Evolutionary conservation across 2,888 invertebrate genomes (phyloP), one percentile per base, ranked within the genome.

Genomic region (Aricia artaxerxes): DNA sequence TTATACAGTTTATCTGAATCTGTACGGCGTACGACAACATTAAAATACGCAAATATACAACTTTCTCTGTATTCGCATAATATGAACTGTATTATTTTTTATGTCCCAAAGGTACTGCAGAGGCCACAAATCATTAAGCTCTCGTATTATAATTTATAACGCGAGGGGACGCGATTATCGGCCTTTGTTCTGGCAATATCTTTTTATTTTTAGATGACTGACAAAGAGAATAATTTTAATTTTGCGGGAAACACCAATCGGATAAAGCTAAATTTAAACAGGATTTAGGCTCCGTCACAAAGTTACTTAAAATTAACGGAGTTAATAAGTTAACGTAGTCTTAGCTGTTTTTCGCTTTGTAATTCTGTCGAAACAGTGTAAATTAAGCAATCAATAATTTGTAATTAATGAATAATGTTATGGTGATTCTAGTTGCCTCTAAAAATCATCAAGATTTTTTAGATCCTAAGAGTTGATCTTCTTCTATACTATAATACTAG

Each of bases 81-180:
- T 64, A 24, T 64, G 5, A 64, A 24, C 7, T 31, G 44, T 40
- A 44, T 75, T 40, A 44, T 75, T 75, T 75, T 75, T 75, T 53
- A 49, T 31, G 49, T 76, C 31, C 31, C 76, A 76, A 16, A 49
- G 57, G 75, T 73, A 72, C 73, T 60, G 78, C 72, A 78, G 80
- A 86, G 84, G 87, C 84, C 85, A 85, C 87, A 88, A 88, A 88
- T 88, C 89, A 89, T 90, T 89, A 88, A 87, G 87, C 87, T 87
- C 85, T 86, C 86, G 86, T 88, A 24, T 24, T 24, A 24, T 24
- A 24, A 24, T 24, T 24, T 24, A 85, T 53, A 53, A 53, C 13
- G 13, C 80, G 78, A 79, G 79, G 80, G 78, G 81, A 79, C 77
- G 78, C 80, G 79, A 80, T 81, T 81, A 82, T 81, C 80, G 79